A percentile compares a stretch with the other conserved stretches of the same genome.
phyloP scores from a whole-genome alignment of 2,888 invertebrate genomes.

The Arctia plantaginis region DNA sequence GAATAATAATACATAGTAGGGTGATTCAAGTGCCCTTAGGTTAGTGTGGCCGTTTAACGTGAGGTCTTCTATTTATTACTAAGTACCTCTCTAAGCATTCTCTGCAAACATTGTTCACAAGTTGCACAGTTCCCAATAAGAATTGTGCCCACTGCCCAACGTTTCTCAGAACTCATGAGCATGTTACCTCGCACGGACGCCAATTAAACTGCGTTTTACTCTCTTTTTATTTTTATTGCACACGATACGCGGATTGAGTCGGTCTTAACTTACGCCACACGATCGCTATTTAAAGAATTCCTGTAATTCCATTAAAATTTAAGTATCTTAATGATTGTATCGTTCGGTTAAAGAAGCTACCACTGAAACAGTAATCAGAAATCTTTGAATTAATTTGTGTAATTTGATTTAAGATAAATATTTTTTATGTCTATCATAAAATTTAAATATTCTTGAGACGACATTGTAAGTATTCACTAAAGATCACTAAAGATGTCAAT shows the following conservation, averaged over 20 bases:
- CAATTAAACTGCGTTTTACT: slow-evolving; percentile 70
- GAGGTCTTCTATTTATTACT: neutral
- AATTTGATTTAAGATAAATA: neutral
- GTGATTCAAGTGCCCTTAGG: neutral
- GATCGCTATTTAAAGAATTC: slow-evolving; percentile 52
- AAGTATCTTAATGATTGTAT: slow-evolving; percentile 31
- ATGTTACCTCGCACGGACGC: slow-evolving; percentile 62
- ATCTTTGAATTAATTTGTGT: neutral
- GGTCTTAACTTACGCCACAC: slow-evolving; percentile 48
- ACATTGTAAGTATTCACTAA: neutral
- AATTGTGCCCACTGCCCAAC: slow-evolving; percentile 36
- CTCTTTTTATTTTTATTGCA: slow-evolving; percentile 65
- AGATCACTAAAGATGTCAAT: neutral
- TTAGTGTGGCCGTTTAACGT: neutral
- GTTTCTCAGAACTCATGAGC: slow-evolving; percentile 64
- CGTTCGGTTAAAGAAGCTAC: neutral
- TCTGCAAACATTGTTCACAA: slow-evolving; percentile 31
- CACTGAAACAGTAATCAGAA: neutral
- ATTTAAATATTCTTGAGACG: neutral
- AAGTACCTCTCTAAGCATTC: slow-evolving; percentile 22
- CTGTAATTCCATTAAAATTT: slow-evolving; percentile 39
- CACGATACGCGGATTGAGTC: slow-evolving; percentile 60
- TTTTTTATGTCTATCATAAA: neutral
- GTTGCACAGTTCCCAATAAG: slow-evolving; percentile 44
- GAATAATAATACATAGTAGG: neutral